A percentile compares a stretch with the other conserved stretches of the same genome.
Conservation (phyloP, 2,797 vertebrate genomes). For the Tarsius wallacei region DNA sequence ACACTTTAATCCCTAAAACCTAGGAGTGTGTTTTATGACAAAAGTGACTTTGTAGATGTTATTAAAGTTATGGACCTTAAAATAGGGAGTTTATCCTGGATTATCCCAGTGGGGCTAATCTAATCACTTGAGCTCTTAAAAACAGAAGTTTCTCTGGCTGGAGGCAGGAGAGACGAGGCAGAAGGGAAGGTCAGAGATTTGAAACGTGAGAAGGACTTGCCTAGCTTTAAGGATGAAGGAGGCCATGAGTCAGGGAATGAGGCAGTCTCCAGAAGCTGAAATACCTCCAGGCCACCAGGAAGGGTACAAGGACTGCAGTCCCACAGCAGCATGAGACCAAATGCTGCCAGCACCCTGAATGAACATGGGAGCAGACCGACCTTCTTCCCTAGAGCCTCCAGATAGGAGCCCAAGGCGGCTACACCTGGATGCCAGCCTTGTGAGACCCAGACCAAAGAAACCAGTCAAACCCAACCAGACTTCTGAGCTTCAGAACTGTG, state of each 20-base stretch:
- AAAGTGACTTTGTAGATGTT: conserved; percentile 18
- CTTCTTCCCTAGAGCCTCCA: neutral
- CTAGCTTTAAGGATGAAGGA: conserved; percentile 3
- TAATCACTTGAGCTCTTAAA: conserved; percentile 16
- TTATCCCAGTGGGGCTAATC: neutral
- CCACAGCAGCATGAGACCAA: neutral
- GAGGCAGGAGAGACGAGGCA: neutral
- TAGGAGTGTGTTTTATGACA: neutral
- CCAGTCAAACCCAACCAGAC: neutral
- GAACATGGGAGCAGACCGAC: neutral
- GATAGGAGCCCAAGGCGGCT: neutral
- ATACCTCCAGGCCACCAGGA: neutral
- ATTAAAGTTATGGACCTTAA: conserved; percentile 14
- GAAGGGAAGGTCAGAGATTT: neutral
- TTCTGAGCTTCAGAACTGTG: neutral
- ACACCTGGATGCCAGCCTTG: neutral
- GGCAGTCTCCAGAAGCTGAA: neutral
- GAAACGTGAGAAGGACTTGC: neutral
- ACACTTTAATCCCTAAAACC: neutral
- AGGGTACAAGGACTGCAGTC: neutral
- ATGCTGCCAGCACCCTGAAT: neutral
- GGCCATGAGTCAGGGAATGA: neutral
- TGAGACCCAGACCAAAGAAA: conserved; percentile 13
- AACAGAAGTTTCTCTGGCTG: conserved; percentile 17
- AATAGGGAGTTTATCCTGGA: neutral